Conservation (phyloP, 2,888 invertebrate genomes). For the Cerastoderma edule region DNA sequence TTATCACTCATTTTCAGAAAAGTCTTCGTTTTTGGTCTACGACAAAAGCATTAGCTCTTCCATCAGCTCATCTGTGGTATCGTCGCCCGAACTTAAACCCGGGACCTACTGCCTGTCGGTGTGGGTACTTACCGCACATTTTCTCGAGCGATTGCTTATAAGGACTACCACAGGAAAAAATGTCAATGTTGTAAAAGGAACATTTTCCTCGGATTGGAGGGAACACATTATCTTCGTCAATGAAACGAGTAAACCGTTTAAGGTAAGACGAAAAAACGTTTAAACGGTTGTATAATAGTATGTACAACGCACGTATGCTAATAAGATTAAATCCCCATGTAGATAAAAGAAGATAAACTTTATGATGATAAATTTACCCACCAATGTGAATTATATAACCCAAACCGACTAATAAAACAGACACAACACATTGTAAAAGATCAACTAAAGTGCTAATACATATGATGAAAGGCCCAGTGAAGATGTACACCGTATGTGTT, state of each 20-base stretch:
- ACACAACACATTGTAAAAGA: too few species aligned
- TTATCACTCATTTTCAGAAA: background rate
- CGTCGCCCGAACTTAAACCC: constrained; percentile 12
- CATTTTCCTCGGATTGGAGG: background rate
- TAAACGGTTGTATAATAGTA: too few species aligned
- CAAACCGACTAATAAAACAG: too few species aligned
- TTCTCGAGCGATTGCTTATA: background rate
- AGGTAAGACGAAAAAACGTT: too few species aligned
- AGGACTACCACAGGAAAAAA: constrained; percentile 3
- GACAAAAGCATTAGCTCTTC: background rate
- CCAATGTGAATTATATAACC: too few species aligned
- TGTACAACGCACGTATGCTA: too few species aligned
- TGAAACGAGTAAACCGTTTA: background rate
- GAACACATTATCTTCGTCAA: background rate
- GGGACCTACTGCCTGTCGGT: constrained; percentile 13
- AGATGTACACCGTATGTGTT: too few species aligned
- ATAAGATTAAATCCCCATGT: too few species aligned
- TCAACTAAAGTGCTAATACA: too few species aligned
- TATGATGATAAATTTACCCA: too few species aligned
- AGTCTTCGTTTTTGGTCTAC: constrained; percentile 3
- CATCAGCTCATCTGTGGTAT: background rate
- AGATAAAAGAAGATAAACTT: too few species aligned
- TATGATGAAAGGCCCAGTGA: too few species aligned
- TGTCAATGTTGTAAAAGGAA: constrained; percentile 7
- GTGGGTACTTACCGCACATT: background rate